Evolutionary conservation across 2,888 invertebrate species (phyloP).

Genomic region (Oasisia sp.): DNA sequence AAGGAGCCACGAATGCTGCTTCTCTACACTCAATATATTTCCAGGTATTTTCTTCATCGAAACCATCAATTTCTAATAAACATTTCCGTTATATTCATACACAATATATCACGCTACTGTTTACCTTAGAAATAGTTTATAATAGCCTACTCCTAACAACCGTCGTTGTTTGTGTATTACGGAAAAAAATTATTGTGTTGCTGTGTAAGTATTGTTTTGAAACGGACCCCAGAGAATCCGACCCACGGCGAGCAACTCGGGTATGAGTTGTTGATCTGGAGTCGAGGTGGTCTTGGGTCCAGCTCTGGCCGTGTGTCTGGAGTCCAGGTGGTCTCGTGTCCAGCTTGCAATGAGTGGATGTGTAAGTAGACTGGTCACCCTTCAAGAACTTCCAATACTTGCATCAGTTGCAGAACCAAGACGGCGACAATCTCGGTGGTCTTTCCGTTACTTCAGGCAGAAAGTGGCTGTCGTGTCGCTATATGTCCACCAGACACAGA

Average conservation of each 20-base stretch:
- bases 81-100: neutral
- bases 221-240: neutral
- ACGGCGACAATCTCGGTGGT: too few relatives aligned
- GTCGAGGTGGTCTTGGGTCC: neutral
- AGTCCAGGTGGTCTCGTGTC: too few relatives aligned
- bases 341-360: neutral
- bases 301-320: neutral
- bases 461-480: neutral
- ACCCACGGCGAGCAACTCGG: neutral
- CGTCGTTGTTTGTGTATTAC: neutral
- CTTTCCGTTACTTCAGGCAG: neutral
- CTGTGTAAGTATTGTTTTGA: neutral
- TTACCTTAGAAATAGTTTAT: neutral
- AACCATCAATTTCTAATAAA: neutral
- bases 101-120: neutral
- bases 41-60: neutral
- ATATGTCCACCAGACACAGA: neutral
- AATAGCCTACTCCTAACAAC: neutral
- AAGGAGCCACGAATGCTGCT: neutral
- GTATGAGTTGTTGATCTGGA: neutral
- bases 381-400: neutral
- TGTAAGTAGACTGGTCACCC: neutral
- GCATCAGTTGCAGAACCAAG: neutral
- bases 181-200: neutral
- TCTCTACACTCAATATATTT: neutral